Percentiles rank a stretch among this genome's conserved stretches.
These are phyloP conservation scores for Malurus alboscapulatus DNA, from an alignment of 2,113 vertebrate species.

Conservation along the genomic window DNA sequence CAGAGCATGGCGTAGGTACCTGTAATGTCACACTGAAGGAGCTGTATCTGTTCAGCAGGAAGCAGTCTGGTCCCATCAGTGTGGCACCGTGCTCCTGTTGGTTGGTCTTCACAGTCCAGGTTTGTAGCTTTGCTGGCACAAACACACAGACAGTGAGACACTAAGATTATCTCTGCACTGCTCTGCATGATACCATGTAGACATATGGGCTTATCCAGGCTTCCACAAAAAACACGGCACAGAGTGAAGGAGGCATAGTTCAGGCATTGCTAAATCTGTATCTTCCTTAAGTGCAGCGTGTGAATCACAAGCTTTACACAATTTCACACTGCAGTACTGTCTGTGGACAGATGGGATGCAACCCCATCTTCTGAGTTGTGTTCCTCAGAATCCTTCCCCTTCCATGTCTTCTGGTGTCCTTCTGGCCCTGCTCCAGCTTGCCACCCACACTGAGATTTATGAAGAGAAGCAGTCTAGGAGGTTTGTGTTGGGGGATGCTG, in stretches of 20 bases:
- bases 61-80: background rate
- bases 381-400: background rate
- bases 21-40: background rate
- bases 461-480: background rate
- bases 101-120: background rate
- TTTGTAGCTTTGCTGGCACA: background rate
- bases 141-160: background rate
- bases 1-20: background rate
- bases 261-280: background rate
- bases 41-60: background rate
- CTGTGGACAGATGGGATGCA: background rate
- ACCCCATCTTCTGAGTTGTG: background rate
- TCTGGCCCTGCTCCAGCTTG: background rate
- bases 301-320: background rate
- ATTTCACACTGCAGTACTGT: background rate
- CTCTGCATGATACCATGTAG: background rate
- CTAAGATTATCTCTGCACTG: background rate
- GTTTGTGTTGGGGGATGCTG: background rate
- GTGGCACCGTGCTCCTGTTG: rapidly evolving
- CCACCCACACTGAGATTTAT: background rate
- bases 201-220: background rate
- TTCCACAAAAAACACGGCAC: background rate
- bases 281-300: background rate
- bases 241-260: background rate
- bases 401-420: background rate